Conservation (phyloP, 2,113 vertebrate species). For the Agelaius phoeniceus region DNA sequence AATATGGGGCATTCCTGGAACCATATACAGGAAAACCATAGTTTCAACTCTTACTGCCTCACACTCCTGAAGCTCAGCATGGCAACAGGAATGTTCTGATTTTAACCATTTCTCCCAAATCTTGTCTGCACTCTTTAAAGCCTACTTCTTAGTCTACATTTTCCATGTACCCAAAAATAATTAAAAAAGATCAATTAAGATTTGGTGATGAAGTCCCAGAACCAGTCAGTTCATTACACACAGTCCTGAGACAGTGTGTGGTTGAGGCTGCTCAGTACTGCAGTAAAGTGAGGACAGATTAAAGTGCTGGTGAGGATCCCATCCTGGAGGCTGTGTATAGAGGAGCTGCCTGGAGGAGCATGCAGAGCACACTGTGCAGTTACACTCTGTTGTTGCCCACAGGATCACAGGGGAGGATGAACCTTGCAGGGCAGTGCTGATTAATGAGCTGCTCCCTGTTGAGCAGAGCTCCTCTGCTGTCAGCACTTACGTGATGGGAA, state of each 20-base stretch:
- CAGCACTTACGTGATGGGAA: slow-evolving; percentile 91
- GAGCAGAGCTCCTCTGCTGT: background rate
- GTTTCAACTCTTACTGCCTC: background rate
- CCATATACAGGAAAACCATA: fast-evolving
- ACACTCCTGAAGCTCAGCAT: background rate
- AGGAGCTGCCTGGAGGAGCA: too few species aligned
- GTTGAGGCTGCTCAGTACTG: background rate
- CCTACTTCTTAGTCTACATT: background rate
- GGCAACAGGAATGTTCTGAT: background rate
- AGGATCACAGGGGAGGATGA: background rate
- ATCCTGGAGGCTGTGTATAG: fast-evolving
- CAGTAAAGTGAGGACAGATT: background rate
- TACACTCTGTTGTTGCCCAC: background rate
- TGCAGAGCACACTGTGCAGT: background rate
- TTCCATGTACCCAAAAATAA: background rate
- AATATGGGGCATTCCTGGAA: background rate
- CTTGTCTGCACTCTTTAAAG: background rate
- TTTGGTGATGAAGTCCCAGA: background rate
- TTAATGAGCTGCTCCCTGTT: background rate
- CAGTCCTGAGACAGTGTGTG: background rate
- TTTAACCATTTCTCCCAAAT: background rate
- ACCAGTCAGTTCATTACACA: background rate
- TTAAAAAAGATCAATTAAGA: background rate
- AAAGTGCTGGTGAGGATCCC: background rate
- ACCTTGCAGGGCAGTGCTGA: background rate